Percentiles rank a stretch among this genome's conserved stretches.
Conservation (phyloP, 2,888 invertebrate genomes). For the Pilophorus perplexus region DNA sequence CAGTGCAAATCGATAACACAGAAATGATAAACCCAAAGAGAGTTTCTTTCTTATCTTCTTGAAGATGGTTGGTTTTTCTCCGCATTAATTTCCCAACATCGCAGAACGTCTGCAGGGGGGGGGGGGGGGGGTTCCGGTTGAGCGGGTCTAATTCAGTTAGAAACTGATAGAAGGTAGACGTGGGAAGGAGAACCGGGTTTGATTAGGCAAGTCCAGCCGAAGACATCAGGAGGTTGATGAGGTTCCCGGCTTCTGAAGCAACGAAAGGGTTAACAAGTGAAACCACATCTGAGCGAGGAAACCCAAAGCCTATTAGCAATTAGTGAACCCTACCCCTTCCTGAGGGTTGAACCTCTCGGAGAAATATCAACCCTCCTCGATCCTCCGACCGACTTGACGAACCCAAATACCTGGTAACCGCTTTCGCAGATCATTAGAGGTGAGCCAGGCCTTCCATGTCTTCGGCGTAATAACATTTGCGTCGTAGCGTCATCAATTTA, state of each 20-base stretch:
- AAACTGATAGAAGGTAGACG: not conserved
- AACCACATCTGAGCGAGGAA: slow-evolving; percentile 36
- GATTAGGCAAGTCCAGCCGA: slow-evolving; percentile 30
- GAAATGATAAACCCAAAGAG: too few relatives aligned
- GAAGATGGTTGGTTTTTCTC: too few relatives aligned
- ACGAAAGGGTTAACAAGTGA: slow-evolving; percentile 28
- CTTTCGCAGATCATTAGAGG: slow-evolving; percentile 33
- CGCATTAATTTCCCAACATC: too few relatives aligned
- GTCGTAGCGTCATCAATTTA: too few relatives aligned
- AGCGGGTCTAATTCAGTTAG: slow-evolving; percentile 11
- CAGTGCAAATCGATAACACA: too few relatives aligned
- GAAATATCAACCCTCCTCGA: slow-evolving; percentile 27
- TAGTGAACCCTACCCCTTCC: slow-evolving; percentile 8
- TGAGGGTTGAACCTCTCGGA: slow-evolving; percentile 18
- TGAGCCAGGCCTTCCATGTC: not conserved
- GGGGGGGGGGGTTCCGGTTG: too few relatives aligned
- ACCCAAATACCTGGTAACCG: slow-evolving; percentile 26
- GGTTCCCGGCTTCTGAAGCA: not conserved
- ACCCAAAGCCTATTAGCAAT: slow-evolving; percentile 35
- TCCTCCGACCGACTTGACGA: too few relatives aligned
- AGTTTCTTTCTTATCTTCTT: too few relatives aligned
- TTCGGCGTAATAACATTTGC: too few relatives aligned
- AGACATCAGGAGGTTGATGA: slow-evolving; percentile 18
- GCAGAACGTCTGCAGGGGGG: too few relatives aligned
- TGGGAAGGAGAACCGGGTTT: slow-evolving; percentile 7